Conservation (phyloP, 2,113 vertebrate species). For the Nesogale talazaci region DNA sequence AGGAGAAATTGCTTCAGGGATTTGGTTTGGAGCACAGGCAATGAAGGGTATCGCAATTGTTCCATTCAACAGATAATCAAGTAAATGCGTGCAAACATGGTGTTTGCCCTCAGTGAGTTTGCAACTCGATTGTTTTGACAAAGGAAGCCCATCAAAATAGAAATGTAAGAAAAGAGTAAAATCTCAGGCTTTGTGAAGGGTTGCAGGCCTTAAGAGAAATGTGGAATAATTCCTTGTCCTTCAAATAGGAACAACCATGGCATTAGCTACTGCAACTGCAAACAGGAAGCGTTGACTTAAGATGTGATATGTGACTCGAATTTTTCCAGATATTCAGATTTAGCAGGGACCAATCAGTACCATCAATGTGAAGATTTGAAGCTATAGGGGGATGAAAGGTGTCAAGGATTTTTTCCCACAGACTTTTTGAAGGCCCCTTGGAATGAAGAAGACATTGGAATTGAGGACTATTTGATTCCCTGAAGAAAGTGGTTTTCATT, state of each 20-base stretch:
- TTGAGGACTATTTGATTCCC: neutral
- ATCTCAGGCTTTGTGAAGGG: neutral
- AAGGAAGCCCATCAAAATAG: slow-evolving; percentile 25
- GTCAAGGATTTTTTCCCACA: no score
- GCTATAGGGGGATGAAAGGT: no score
- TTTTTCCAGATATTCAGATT: neutral
- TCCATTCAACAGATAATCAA: neutral
- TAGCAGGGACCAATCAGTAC: neutral
- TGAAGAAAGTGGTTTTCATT: neutral
- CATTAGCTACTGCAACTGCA: neutral
- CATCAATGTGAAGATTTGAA: neutral
- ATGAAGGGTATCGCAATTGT: neutral
- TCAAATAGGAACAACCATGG: neutral
- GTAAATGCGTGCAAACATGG: neutral
- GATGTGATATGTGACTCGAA: neutral
- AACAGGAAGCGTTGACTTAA: neutral
- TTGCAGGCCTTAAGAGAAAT: neutral
- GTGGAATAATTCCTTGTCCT: neutral
- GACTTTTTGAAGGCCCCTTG: no score
- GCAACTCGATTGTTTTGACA: slow-evolving; percentile 13
- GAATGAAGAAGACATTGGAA: neutral
- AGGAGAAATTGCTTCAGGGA: neutral
- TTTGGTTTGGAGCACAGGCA: neutral
- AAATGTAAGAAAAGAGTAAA: slow-evolving; percentile 20
- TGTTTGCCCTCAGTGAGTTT: neutral